phyloP scores from a whole-genome alignment of 92 coral and sea anemone genomes.

The Palythoa grandis region DNA sequence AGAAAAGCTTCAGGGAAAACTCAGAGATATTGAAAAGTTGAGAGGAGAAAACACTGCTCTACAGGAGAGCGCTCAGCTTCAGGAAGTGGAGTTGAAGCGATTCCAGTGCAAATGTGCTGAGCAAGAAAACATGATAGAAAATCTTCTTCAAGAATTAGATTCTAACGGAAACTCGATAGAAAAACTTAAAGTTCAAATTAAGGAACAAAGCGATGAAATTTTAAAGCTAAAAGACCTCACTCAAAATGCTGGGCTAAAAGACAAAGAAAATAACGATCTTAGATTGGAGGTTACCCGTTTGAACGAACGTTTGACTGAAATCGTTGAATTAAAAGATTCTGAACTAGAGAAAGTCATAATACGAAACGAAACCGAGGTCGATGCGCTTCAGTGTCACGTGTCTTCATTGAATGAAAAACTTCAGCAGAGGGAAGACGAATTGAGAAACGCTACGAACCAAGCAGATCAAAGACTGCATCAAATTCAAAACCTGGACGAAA shows the following conservation, averaged over 20 bases:
- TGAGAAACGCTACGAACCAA: slow-evolving; percentile 47
- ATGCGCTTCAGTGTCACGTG: slow-evolving; percentile 52
- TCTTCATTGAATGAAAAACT: slow-evolving; percentile 67
- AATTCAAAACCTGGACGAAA: slow-evolving; percentile 58
- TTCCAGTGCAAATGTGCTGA: slow-evolving; percentile 42
- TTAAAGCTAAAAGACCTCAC: slow-evolving; percentile 48
- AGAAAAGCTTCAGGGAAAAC: slow-evolving; percentile 63
- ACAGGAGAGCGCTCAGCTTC: slow-evolving; percentile 55
- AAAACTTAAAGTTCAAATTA: slow-evolving; percentile 50
- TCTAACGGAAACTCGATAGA: slow-evolving; percentile 27
- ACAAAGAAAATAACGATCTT: slow-evolving; percentile 39
- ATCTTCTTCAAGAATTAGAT: slow-evolving; percentile 50
- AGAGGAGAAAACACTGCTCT: slow-evolving; percentile 54
- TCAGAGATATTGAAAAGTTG: slow-evolving; percentile 48
- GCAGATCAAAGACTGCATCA: slow-evolving; percentile 44
- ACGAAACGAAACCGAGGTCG: slow-evolving; percentile 50
- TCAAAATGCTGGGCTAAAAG: slow-evolving; percentile 49
- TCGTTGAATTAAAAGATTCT: slow-evolving; percentile 47
- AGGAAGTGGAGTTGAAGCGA: slow-evolving; percentile 36
- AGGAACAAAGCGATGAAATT: slow-evolving; percentile 64
- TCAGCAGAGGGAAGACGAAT: slow-evolving; percentile 70
- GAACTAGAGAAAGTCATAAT: slow-evolving; percentile 40
- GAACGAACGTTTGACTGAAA: slow-evolving; percentile 40
- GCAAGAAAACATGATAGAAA: slow-evolving; percentile 54
- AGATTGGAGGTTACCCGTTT: slow-evolving; percentile 45